Base-by-base conservation (phyloP, 2,888 invertebrate species). In the Athripsodes cinereus region DNA sequence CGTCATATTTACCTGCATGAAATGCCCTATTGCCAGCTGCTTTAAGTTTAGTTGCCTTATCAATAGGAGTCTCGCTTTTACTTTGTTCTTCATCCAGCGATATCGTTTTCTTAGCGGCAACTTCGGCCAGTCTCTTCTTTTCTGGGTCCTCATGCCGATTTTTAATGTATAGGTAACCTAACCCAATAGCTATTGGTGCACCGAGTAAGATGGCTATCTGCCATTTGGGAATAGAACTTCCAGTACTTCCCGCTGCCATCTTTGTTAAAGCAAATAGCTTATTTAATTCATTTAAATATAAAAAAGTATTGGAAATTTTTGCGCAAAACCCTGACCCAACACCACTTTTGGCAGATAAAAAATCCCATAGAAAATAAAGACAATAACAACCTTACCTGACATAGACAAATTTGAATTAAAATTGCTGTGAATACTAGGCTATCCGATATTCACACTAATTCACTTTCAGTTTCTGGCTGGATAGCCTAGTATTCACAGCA, bases 21-120 rank as follows among this genome's bases (percentile, higher is more conserved):
- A 94, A 97, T 65, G 86, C 84, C 64, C 81, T 81, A 73, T 98
- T 98, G 59, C 97, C 97, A 74, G 90, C 87, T 65, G 86, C 86
- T 77, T 96, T 97, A 65, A 88, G 82, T 66, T 85, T 81, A 70
- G 86, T 86, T 1, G 94, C 92, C 67, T 82, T 81, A 68, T 88
- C 83, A 58, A 90, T 78, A 19, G 87, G 86, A 56, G 82, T 83
- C 67, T 80, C 79, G 66, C 74, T 72, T 52, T 59, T 61, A 1
- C 74, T 69, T 59, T 72, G 73, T 40, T 81, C 83, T 66, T 78
- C 79, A 58, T 85, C 84, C 64, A 85, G 78, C 20, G 87, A 86
- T 64, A 84, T 76, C 0, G 81, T 78, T 63, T 78, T 81, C 70
- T 76, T 81, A 60, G 72, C 79, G 71, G 76, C 79, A 55, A 74